These are phyloP conservation scores for Rostratula benghalensis DNA, from an alignment of 2,113 vertebrate genomes.

Conservation along the genomic window DNA sequence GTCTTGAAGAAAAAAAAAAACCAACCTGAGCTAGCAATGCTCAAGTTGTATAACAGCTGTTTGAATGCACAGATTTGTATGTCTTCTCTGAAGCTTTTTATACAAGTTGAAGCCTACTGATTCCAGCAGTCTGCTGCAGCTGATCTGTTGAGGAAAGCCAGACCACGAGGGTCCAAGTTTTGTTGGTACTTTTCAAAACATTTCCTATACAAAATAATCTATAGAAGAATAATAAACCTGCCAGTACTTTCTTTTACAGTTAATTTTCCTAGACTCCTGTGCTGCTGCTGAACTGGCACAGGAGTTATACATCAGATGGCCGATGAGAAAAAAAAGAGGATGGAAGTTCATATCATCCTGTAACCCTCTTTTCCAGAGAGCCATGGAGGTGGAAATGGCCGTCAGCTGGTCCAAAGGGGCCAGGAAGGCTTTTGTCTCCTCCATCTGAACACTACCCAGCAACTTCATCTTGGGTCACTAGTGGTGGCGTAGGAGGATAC, in stretches of 20 bases:
- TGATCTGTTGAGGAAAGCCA: slow-evolving; percentile 19
- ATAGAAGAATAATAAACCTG: neutral
- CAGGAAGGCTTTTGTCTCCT: neutral
- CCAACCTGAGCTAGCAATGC: neutral
- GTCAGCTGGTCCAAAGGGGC: neutral
- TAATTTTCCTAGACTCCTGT: neutral
- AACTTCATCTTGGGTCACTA: neutral
- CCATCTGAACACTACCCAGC: neutral
- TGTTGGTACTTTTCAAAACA: neutral
- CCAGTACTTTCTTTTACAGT: neutral
- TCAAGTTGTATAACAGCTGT: neutral
- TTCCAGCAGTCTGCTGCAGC: neutral
- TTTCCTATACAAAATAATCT: neutral
- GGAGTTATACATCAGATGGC: neutral
- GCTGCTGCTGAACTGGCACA: neutral
- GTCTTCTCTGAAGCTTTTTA: neutral
- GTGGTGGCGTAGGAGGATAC: neutral
- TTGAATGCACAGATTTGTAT: neutral
- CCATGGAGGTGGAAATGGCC: neutral
- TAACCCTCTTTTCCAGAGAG: neutral
- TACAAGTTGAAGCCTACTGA: neutral
- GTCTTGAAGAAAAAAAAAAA: neutral
- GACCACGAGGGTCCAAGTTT: neutral
- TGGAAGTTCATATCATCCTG: neutral
- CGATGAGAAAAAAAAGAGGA: neutral